These are phyloP conservation scores for Rhinopithecus roxellana DNA, from an alignment of 2,113 vertebrate genomes.

Conservation along the genomic window DNA sequence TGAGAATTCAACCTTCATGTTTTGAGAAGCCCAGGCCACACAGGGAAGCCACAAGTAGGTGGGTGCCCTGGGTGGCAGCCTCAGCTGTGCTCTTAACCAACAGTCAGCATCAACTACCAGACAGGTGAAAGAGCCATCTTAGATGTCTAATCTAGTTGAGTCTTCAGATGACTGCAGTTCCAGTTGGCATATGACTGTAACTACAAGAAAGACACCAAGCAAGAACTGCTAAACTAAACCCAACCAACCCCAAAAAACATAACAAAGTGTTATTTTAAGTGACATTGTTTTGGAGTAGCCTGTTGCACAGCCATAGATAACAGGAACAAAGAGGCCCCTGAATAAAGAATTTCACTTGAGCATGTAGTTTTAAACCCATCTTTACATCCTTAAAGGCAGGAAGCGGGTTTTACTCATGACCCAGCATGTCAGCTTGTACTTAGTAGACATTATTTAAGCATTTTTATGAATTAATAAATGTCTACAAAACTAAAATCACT, in stretches of 20 bases:
- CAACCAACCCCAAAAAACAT: neutral
- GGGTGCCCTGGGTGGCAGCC: neutral
- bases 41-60: neutral
- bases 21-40: neutral
- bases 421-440: neutral
- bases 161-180: neutral
- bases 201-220: neutral
- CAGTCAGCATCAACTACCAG: neutral
- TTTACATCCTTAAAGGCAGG: neutral
- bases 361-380: neutral
- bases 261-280: neutral
- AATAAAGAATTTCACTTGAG: neutral
- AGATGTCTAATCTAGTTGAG: neutral
- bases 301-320: neutral
- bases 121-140: neutral
- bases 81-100: neutral
- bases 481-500: slow-evolving; percentile 21
- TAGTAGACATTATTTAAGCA: neutral
- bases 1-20: neutral
- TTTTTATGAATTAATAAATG: neutral
- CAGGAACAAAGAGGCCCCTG: neutral
- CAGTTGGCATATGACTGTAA: neutral
- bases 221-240: neutral
- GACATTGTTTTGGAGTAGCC: neutral
- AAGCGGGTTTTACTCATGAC: neutral